phyloP scores from a whole-genome alignment of 1,140 invertebrate genomes.

The Reticulitermes speratus region DNA sequence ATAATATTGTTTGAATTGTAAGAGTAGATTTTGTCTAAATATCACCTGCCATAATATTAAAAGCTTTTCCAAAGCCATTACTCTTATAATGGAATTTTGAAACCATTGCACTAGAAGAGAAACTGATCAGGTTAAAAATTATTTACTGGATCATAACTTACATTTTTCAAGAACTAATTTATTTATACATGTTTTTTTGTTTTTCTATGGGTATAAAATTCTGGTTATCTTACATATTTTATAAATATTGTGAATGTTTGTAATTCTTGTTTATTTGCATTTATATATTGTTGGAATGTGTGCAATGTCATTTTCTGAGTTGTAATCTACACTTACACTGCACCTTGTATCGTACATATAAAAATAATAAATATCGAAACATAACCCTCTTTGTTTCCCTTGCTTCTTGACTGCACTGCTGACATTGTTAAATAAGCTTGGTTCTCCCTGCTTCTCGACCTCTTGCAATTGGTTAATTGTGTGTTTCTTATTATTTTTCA shows the following conservation, averaged over 20 bases:
- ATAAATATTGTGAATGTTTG: background rate
- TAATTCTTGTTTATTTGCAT: background rate
- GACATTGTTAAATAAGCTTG: background rate
- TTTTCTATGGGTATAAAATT: background rate
- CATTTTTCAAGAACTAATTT: background rate
- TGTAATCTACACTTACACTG: slow-evolving; percentile 4
- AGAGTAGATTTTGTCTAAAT: too few relatives aligned
- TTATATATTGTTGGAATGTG: slow-evolving; percentile 16
- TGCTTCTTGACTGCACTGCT: slow-evolving; percentile 11
- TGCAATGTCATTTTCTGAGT: background rate
- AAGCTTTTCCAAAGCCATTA: background rate
- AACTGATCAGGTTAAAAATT: too few relatives aligned
- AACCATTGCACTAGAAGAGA: background rate
- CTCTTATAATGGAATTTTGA: background rate
- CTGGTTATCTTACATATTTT: background rate
- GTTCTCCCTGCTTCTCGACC: background rate
- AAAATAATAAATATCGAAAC: background rate
- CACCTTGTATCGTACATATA: background rate
- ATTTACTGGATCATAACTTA: too few relatives aligned
- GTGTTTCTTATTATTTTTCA: slow-evolving; percentile 4
- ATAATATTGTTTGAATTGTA: too few relatives aligned
- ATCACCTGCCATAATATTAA: too few relatives aligned
- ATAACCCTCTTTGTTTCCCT: background rate
- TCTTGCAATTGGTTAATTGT: background rate
- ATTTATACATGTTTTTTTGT: background rate